Base-by-base conservation (phyloP, 2,888 invertebrate genomes). In the Andrena camellia region DNA sequence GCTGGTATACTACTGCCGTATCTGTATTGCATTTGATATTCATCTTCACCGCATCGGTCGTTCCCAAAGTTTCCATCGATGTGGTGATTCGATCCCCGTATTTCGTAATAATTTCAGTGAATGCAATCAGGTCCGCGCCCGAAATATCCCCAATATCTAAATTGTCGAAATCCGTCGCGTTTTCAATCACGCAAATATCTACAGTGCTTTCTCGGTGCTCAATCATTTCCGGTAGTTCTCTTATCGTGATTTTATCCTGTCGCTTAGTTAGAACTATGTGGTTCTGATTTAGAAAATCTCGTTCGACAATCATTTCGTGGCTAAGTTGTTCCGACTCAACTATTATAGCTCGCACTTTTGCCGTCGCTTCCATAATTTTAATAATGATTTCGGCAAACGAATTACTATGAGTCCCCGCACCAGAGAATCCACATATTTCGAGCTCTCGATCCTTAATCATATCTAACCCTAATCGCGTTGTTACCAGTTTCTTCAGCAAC, bases 301-400 rank as follows among this genome's bases (percentile, higher is more conserved):
- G 72, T 0, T 60, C 62, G 7, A 62, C 23, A 0, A 62, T 71
- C 7, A 35, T 1, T 2, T 63, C 72, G 17, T 72, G 33, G 0
- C 3, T 0, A 31, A 52, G 50, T 10, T 13, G 23, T 2, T 33
- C 23, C 1, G 62, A 23, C 0, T 52, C 63, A 5, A 52, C 54
- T 1, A 72, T 23, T 0, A 72, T 63, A 0, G 52, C 72, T 4
- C 29, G 31, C 7, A 72, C 72, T 0, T 33, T 20, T 2, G 63
- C 63, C 0, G 48, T n/a, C 10, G 60, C 60, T 17, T 70, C 70
- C 70, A n/a, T n/a, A n/a, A n/a, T n/a, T n/a, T n/a, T n/a, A n/a
- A n/a, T n/a, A n/a, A n/a, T n/a, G n/a, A n/a, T 6, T 1, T 70
- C 48, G 1, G 60, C 31, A 0, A n/a, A 8, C 4, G 2, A 20